phyloP scores from a whole-genome alignment of 2,113 vertebrate species.

The Heterocephalus glaber region DNA sequence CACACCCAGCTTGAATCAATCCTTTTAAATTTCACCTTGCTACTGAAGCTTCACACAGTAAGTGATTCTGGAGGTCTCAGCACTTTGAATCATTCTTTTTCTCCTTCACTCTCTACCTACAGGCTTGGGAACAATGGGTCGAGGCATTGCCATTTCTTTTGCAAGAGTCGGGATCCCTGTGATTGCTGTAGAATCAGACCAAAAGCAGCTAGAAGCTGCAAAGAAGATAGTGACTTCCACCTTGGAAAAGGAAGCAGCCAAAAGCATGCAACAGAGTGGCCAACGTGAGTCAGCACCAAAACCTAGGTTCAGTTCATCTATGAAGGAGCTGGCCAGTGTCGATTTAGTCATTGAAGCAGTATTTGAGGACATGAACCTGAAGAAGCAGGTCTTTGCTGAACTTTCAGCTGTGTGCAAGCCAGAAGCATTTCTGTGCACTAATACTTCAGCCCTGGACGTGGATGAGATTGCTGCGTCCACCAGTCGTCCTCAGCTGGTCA shows the following conservation, averaged over 20 bases:
- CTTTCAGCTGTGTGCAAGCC: constrained; percentile 89
- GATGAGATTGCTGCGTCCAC: constrained; percentile 91
- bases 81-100: constrained; percentile 36
- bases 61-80: not conserved
- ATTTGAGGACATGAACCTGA: constrained; percentile 93
- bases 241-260: constrained; percentile 88
- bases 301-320: constrained; percentile 84
- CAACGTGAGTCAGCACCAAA: constrained; percentile 67
- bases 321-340: constrained; percentile 83
- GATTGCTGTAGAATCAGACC: constrained; percentile 90
- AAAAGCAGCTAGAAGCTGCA: constrained; percentile 87
- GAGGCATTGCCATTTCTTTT: constrained; percentile 90
- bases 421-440: constrained; percentile 89
- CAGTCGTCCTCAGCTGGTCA: constrained; percentile 87
- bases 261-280: constrained; percentile 72
- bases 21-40: not conserved
- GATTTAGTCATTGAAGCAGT: constrained; percentile 96
- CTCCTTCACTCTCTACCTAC: constrained; percentile 64
- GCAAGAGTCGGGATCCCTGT: constrained; percentile 90
- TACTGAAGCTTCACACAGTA: not conserved
- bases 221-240: constrained; percentile 84
- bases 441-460: constrained; percentile 92
- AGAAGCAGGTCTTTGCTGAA: constrained; percentile 90
- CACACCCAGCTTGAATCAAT: not conserved
- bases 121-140: constrained; percentile 97